Base-by-base conservation (phyloP, 1,140 invertebrate genomes). In the Neodiprion virginianus region DNA sequence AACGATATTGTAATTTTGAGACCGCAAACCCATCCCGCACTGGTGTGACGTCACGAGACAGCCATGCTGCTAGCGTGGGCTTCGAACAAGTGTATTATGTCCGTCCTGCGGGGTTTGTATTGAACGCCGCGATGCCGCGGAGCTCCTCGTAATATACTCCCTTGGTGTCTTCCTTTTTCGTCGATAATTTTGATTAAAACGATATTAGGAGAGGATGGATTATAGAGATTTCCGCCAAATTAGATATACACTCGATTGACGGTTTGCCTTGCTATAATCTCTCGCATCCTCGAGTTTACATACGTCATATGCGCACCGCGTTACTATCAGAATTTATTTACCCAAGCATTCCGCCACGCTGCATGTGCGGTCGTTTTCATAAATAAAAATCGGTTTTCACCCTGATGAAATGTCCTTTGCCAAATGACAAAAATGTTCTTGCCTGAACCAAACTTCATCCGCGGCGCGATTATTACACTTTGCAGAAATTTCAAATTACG, bases 1-100 rank as follows among this genome's bases (percentile, higher is more conserved):
- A 82, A 82, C 82, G 81, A 84, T 84, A 85, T 85, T 84, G 82
- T 83, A 85, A 85, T 85, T 84, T 83, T 76, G 78, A 79, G 78
- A 85, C 82, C 83, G 81, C 82, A 84, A 82, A 82, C 75, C 72
- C 81, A 73, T 7, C 53, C 75, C 28, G 28, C 28, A 40, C 28
- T 40, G 28, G 2, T 3, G 5, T 80, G 79, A 83, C 82, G 81
- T 85, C 81, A 80, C 75, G 77, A 40, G 8, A 47, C 70, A 40
- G 67, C 61, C 75, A 78, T 78, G 66, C 76, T 76, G 73, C 73
- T 53, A 74, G 77, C 72, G 74, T 69, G 72, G 80, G 79, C 77
- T 75, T 40, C 28, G 28, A 40, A 40, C 28, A 40, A 40, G 28
- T 40, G 28, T 40, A 40, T 40, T 40, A 40, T 40, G 28, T 40